phyloP scores from a whole-genome alignment of 2,797 vertebrate genomes.

The Rhabdophis nuchalis region DNA sequence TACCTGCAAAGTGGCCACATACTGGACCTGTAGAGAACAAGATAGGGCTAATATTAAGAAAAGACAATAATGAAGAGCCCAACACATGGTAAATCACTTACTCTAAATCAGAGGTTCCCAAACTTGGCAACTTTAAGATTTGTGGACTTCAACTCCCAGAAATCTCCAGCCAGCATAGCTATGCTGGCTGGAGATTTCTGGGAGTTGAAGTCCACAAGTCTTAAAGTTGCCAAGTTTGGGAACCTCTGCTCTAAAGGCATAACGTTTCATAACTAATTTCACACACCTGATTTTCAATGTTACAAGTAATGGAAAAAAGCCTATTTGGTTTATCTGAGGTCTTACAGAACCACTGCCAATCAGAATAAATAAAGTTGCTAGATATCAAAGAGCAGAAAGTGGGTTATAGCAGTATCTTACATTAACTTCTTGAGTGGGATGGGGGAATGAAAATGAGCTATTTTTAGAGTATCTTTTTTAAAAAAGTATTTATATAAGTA shows the following conservation, averaged over 20 bases:
- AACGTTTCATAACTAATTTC: neutral
- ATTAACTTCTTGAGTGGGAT: neutral
- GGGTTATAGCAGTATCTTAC: neutral
- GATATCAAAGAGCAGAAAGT: neutral
- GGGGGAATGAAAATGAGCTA: neutral
- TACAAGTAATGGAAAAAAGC: neutral
- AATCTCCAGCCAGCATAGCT: too few relatives aligned
- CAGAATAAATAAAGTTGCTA: neutral
- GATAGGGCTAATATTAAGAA: neutral
- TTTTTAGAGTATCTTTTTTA: neutral
- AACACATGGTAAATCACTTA: neutral
- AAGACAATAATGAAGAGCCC: too few relatives aligned
- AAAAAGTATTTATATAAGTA: neutral
- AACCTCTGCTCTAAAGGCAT: neutral
- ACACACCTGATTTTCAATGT: neutral
- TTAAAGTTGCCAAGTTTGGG: too few relatives aligned
- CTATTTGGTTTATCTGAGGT: neutral
- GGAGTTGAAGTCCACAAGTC: too few relatives aligned
- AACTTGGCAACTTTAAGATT: too few relatives aligned
- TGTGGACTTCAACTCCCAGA: too few relatives aligned
- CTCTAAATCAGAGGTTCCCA: too few relatives aligned
- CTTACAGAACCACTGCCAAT: neutral
- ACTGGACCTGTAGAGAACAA: slow-evolving; percentile 71
- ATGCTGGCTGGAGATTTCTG: too few relatives aligned
- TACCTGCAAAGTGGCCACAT: slow-evolving; percentile 78